Evolutionary conservation across 2,797 vertebrate genomes (phyloP), one percentile per base, ranked within the genome.

Genomic region (Eutrigla gurnardus): DNA sequence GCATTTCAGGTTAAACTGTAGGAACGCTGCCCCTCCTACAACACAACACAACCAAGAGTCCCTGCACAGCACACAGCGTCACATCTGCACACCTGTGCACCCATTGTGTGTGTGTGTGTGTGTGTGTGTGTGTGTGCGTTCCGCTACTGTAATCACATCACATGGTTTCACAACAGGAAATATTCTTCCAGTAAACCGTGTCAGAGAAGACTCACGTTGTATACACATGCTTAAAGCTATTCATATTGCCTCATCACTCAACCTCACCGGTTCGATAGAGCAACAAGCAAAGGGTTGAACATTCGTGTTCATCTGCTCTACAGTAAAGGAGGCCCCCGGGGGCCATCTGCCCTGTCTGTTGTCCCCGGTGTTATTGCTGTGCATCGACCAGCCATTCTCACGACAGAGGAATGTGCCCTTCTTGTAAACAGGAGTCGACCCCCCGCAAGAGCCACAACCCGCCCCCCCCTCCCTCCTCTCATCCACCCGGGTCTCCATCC

Each of bases 1-100:
- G 79, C 85, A 93, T 90, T 93, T 91, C 92, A 92, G 90, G 92
- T 92, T 91, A 88, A 93, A 91, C 92, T 79, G 90, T 88, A 87
- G 88, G 84, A 92, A 90, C 82, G 84, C 88, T 52, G 89, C 92
- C 90, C 90, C 91, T 54, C 92, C 92, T 84, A 81, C 49, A 14
- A 33, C 80, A 69, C 68, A n/a, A n/a, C n/a, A n/a, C n/a, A 92
- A 89, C 83, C 64, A 58, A 68, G 88, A 69, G 89, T 86, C 73
- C 77, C 80, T 42, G 3, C 81, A 80, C 77, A 88, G 82, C 55
- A 82, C 91, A 85, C 83, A 75, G 69, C 49, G 40, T 89, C 88
- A 88, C 82, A 86, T 81, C 85, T 77, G 82, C 79, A 78, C 87
- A 93, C 90, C 90, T 92, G 91, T 60, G 82, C 65, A 65, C 40